Percentiles rank a stretch among this genome's conserved stretches.
Conservation (phyloP, 2,888 invertebrate genomes). For the Dryobota labecula region DNA sequence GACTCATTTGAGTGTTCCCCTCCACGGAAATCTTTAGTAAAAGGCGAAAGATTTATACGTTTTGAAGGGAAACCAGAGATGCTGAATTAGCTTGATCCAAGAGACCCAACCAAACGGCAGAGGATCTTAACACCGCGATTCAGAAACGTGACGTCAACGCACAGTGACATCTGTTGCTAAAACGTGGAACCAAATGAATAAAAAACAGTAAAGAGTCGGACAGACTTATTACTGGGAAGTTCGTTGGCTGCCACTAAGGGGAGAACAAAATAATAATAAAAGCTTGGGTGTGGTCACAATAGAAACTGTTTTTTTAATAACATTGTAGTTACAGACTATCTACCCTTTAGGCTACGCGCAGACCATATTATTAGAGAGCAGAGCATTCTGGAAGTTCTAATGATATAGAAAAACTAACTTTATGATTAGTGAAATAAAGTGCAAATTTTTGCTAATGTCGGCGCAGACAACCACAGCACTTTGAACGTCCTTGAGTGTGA, state of each 20-base stretch:
- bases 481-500: neutral
- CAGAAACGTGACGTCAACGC: constrained; percentile 11
- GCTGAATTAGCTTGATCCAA: neutral
- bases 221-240: neutral
- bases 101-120: constrained; percentile 5
- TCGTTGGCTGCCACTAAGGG: too few relatives aligned
- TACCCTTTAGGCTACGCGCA: neutral
- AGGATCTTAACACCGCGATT: constrained; percentile 5
- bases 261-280: neutral
- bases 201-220: neutral
- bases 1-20: constrained; percentile 94
- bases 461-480: neutral
- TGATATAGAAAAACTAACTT: neutral
- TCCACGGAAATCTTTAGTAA: constrained; percentile 95
- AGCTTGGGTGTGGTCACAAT: neutral
- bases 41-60: constrained; percentile 94
- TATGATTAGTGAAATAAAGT: neutral
- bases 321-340: neutral
- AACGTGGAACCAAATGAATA: neutral
- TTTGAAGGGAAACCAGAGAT: constrained; percentile 92
- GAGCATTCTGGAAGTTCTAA: neutral
- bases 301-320: neutral
- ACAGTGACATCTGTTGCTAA: constrained; percentile 13
- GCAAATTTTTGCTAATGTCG: neutral
- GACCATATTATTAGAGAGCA: neutral